Conservation (phyloP, 2,888 invertebrate genomes). For the Epirrita christyi region DNA sequence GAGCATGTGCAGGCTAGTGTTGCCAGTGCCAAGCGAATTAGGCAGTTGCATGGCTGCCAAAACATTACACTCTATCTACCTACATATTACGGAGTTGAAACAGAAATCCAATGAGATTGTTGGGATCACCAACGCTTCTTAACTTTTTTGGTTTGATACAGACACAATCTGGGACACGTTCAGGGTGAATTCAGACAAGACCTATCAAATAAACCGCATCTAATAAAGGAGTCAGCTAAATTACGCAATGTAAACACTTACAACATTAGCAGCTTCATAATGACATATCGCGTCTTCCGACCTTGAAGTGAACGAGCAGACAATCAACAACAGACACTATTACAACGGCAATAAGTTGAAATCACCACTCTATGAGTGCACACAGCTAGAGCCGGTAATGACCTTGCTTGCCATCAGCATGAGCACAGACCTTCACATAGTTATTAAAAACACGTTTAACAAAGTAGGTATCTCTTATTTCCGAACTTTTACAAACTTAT, state of each 20-base stretch:
- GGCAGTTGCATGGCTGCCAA: conserved; percentile 27
- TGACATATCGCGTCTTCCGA: conserved; percentile 57
- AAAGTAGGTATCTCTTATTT: conserved; percentile 31
- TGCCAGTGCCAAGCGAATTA: conserved; percentile 30
- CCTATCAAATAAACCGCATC: conserved; percentile 32
- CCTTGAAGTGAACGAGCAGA: conserved; percentile 52
- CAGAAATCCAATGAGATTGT: conserved; percentile 1
- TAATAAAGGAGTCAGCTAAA: conserved; percentile 30
- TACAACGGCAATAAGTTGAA: conserved; percentile 43
- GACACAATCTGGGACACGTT: conserved; percentile 1
- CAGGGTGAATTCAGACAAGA: background rate
- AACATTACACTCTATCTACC: conserved; percentile 28
- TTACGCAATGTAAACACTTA: conserved; percentile 53
- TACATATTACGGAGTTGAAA: conserved; percentile 12
- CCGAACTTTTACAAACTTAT: conserved; percentile 31
- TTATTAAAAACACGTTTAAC: conserved; percentile 46
- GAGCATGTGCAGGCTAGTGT: conserved; percentile 22
- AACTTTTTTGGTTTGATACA: background rate
- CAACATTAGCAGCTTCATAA: conserved; percentile 45
- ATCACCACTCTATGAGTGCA: conserved; percentile 27
- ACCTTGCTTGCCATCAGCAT: conserved; percentile 67
- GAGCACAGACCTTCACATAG: conserved; percentile 61
- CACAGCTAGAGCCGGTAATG: conserved; percentile 54
- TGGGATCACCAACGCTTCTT: conserved; percentile 1
- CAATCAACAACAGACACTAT: conserved; percentile 57